Base-by-base conservation (phyloP, 2,113 vertebrate genomes). In the Eclectus roratus region DNA sequence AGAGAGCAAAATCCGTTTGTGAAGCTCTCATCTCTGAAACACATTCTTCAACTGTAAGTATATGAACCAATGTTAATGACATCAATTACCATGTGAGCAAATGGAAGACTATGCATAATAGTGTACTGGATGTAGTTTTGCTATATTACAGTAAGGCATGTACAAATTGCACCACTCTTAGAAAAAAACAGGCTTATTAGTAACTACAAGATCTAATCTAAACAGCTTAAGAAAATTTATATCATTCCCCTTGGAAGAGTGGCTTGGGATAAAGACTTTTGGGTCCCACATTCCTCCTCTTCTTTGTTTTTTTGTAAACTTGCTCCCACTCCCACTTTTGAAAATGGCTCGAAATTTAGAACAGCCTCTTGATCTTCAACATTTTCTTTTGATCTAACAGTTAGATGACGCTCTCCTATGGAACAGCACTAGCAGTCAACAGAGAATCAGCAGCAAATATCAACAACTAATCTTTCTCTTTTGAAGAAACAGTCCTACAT, bases 391-490 rank as follows among this genome's bases (percentile, higher is more conserved):
- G 94, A 95, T 94, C 85, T 97, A 96, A 64, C 91, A 88, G 77
- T 96, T 98, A 91, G 66, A 96, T 91, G 96, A 97, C 95, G 93
- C 64, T 87, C 83, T 91, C 44, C 88, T 95, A 81, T 44, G 71
- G 78, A 95, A 87, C 15, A 87, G 47, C 44, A 91, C 29, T 90
- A 81, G 61, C 74, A 94, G 91, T 93, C 90, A 97, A 92, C 84
- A 84, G 76, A 70, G 78, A 95, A 95, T 93, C 94, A 81, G 86
- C 58, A 79, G 90, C 80, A 96, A 97, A 92, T 96, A 96, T 93
- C 97, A 97, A 94, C 74, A 97, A 88, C 94, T 98, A 97, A 97
- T 96, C 95, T 95, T 86, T 89, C 70, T 89, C 93, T 97, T 97
- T 97, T 87, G 93, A 97, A 96, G 94, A 97, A 93, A 94, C 41